Evolutionary conservation across 1,140 invertebrate genomes (phyloP).

Genomic region (Aphis gossypii): DNA sequence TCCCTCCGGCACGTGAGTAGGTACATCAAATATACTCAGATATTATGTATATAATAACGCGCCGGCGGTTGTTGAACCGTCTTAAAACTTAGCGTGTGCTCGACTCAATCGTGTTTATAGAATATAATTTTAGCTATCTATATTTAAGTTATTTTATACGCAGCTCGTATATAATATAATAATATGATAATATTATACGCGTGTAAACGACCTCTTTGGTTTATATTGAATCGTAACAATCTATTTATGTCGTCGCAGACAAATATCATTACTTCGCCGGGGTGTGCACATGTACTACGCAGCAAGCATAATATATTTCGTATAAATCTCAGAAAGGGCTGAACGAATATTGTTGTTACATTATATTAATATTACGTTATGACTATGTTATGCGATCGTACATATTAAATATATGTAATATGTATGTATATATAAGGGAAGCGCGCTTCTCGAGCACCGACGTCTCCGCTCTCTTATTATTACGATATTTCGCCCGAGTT

Average conservation of each 20-base stretch:
- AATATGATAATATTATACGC: neutral
- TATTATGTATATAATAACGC: neutral
- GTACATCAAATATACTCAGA: neutral
- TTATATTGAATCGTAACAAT: neutral
- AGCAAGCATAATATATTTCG: neutral
- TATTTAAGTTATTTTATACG: neutral
- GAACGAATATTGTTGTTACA: neutral
- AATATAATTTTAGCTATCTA: neutral
- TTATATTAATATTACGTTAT: conserved; percentile 22
- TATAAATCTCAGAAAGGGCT: conserved; percentile 1
- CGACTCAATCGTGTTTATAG: neutral
- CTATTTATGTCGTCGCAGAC: neutral
- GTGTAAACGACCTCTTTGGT: neutral
- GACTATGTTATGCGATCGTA: neutral
- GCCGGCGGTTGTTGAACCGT: neutral
- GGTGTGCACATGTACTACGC: neutral
- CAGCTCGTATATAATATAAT: neutral
- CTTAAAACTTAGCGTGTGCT: neutral
- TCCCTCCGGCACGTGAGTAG: no score
- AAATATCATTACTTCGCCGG: neutral
- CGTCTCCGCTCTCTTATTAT: neutral
- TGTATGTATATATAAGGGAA: neutral
- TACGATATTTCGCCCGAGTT: conserved; percentile 17
- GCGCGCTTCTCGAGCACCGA: neutral
- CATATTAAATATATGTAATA: neutral